These are phyloP conservation scores for Notiomystis cincta DNA, from an alignment of 2,113 vertebrate species.

Conservation along the genomic window DNA sequence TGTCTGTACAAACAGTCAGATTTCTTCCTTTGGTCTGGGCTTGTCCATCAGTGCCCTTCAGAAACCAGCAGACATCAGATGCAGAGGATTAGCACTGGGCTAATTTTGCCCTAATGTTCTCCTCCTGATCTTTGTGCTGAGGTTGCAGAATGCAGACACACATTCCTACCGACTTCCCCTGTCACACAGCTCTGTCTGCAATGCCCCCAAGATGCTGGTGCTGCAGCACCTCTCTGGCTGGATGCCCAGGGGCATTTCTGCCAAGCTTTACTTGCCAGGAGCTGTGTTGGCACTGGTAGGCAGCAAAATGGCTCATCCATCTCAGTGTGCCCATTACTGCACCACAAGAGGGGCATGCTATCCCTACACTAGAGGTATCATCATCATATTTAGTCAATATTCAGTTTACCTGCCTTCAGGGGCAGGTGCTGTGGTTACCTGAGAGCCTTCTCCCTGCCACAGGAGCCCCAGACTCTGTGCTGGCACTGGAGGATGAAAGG, in stretches of 20 bases:
- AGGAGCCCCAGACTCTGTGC: background rate
- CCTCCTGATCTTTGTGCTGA: background rate
- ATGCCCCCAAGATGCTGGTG: rapidly evolving
- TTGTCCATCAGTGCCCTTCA: background rate
- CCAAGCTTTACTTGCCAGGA: background rate
- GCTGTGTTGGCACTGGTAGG: background rate
- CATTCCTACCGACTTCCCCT: background rate
- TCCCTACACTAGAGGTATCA: background rate
- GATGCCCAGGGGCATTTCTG: background rate
- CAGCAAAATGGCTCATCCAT: background rate
- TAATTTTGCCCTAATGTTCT: background rate
- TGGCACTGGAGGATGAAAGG: background rate
- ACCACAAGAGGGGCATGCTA: rapidly evolving
- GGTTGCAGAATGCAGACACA: background rate
- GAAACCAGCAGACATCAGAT: background rate
- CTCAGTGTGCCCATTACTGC: background rate
- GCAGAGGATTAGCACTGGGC: background rate
- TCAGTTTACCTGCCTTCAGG: background rate
- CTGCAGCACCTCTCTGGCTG: background rate
- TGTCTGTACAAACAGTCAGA: background rate
- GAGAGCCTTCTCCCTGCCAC: background rate
- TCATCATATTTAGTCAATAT: background rate
- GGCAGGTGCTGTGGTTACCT: background rate
- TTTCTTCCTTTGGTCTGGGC: background rate
- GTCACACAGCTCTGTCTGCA: rapidly evolving